Percentiles rank a stretch among this genome's conserved stretches.
Evolutionary conservation across 2,888 invertebrate genomes (phyloP).

Genomic region (Taphrorychus bicolor): DNA sequence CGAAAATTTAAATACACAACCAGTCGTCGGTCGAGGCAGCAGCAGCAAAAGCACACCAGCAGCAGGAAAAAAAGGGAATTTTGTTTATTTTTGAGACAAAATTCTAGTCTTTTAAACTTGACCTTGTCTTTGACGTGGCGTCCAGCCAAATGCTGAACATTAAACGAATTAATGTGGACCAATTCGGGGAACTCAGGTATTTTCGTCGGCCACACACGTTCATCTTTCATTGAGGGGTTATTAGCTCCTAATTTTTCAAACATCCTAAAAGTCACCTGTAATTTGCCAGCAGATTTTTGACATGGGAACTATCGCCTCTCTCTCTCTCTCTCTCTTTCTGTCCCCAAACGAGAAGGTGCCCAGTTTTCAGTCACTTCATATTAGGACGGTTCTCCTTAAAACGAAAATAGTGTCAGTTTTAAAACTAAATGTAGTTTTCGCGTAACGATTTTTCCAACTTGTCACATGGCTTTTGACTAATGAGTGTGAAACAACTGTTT

Average conservation of each 20-base stretch:
- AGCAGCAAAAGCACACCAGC: too few species aligned
- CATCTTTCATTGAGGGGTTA: slow-evolving; percentile 19
- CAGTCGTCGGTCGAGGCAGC: too few species aligned
- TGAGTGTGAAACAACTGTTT: slow-evolving; percentile 4
- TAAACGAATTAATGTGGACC: slow-evolving; percentile 35
- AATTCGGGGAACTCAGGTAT: slow-evolving; percentile 33
- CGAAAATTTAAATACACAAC: not conserved
- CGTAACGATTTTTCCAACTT: not conserved
- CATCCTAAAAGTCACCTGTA: not conserved
- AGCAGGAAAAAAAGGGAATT: not conserved
- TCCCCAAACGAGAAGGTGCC: too few species aligned
- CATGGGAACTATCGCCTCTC: not conserved
- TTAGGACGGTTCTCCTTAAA: too few species aligned
- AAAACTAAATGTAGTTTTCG: not conserved
- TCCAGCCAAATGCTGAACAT: slow-evolving; percentile 39
- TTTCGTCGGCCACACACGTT: slow-evolving; percentile 35
- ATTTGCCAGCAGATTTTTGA: not conserved
- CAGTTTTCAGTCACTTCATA: too few species aligned
- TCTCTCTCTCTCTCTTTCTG: too few species aligned
- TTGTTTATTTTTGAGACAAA: slow-evolving; percentile 20
- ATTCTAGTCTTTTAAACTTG: slow-evolving; percentile 36
- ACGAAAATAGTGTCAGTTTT: not conserved
- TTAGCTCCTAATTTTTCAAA: slow-evolving; percentile 12
- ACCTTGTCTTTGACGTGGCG: slow-evolving; percentile 45
- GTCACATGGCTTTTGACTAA: not conserved